Evolutionary conservation across 1,140 invertebrate species (phyloP), one percentile per base, ranked within the genome.

Genomic region (Sipha flava): DNA sequence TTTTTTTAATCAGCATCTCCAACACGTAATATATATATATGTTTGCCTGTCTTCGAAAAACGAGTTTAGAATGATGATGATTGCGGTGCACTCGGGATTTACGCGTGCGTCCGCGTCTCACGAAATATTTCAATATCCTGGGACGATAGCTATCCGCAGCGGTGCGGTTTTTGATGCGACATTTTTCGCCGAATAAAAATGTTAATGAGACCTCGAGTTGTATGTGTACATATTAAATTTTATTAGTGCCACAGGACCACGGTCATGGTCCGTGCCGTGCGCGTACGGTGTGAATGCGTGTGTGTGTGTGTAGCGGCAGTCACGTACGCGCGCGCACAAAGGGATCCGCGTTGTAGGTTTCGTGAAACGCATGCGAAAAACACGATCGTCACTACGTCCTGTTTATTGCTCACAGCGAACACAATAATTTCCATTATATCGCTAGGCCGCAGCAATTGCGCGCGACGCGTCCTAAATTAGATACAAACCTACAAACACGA

Each of bases 111-210:
- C 31, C 18, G 14, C 45, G 45, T 47, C 45, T 18, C 64, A n/a
- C 34, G 64, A 70, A 70, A 70, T 70, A 77, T 77, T 77, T 77
- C 59, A 77, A 77, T 77, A 77, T 77, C 49, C 1, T 6, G 1
- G 23, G n/a, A 7, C 31, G 21, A 23, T 26, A 16, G 21, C 12
- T 40, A 6, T 43, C 6, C 18, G 14, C 21, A 1, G 68, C 0
- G 9, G 23, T 3, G 26, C 26, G 14, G 16, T 49, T 45, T 66
- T 52, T 52, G 49, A 23, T 37, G 37, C 57, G 72, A 31, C 9
- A 75, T 75, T 75, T 75, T 57, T 37, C 49, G 21, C 52, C 72
- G 49, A 57, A 75, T 75, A 75, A 57, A 75, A 54, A 57, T 75
- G 49, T 75, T 75, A 75, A 75, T 75, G 72, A 75, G 72, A 75